These are phyloP conservation scores for Macrocentrus cingulum DNA, from an alignment of 1,140 invertebrate species.

Conservation along the genomic window DNA sequence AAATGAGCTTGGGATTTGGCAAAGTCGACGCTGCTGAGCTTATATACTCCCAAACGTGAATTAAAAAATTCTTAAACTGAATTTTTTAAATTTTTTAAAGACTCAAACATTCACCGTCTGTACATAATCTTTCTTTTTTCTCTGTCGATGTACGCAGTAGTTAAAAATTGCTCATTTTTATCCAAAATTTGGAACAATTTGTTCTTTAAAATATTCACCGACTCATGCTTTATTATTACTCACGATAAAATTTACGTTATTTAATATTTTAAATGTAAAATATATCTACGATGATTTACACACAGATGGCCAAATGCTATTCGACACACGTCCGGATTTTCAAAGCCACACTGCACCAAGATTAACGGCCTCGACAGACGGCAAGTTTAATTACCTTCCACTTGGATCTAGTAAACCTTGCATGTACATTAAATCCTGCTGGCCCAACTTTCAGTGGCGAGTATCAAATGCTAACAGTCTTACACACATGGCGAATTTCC, in stretches of 20 bases:
- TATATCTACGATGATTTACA: conserved; percentile 17
- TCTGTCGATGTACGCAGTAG: too few relatives aligned
- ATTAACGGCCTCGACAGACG: conserved; percentile 40
- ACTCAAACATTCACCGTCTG: too few relatives aligned
- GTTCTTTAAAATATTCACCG: too few relatives aligned
- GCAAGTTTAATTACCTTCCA: conserved; percentile 50
- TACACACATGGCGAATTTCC: conserved; percentile 39
- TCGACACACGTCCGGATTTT: conserved; percentile 35
- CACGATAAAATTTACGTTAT: too few relatives aligned
- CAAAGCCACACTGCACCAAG: conserved; percentile 41
- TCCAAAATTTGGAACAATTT: too few relatives aligned
- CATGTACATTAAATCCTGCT: conserved; percentile 51
- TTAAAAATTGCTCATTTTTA: too few relatives aligned
- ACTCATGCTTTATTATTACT: too few relatives aligned
- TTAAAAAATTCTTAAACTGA: not conserved
- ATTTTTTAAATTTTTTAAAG: too few relatives aligned
- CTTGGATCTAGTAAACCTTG: conserved; percentile 51
- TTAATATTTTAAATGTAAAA: conserved; percentile 17
- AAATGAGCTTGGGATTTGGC: conserved; percentile 18
- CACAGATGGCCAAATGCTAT: conserved; percentile 35
- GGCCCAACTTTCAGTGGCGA: conserved; percentile 54
- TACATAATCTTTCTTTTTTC: too few relatives aligned
- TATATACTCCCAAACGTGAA: conserved; percentile 4
- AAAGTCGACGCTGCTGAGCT: not conserved
- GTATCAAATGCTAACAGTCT: conserved; percentile 48